Base-by-base conservation (phyloP, 2,888 invertebrate genomes). In the Neuroscelio doddi region DNA sequence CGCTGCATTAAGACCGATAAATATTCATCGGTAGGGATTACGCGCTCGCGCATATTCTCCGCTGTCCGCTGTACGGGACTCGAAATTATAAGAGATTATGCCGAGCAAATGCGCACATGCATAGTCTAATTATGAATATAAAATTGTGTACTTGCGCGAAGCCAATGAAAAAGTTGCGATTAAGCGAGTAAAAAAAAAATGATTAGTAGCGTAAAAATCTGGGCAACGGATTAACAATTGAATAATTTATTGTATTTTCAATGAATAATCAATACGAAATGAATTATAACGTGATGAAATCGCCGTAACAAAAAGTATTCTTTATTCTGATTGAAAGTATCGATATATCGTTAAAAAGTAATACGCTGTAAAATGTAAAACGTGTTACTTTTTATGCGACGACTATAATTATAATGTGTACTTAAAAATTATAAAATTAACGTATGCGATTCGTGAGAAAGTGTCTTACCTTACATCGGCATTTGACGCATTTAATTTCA, bases 401-500 rank as follows among this genome's bases (percentile, higher is more conserved):
- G n/a, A n/a, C n/a, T n/a, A n/a, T n/a, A n/a, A n/a, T n/a, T n/a
- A n/a, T n/a, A n/a, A n/a, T n/a, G n/a, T n/a, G n/a, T n/a, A n/a
- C n/a, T n/a, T n/a, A n/a, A n/a, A n/a, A n/a, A n/a, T n/a, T 29
- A 1, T 29, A 9, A n/a, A 29, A 29, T 29, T 3, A 29, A 7
- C 5, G 1, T 9, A 41, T 3, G n/a, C 3, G 12, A 16, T 38
- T 15, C 2, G 8, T 21, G 21, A 46, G 8, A 30, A 15, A 34
- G 5, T 15, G 46, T 77, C 87, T 87, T 86, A 96, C 96, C 90
- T 93, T 93, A 89, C 97, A 97, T 74, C 91, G 90, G 83, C 97
- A 97, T 73, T 92, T 92, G 81, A 96, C 92, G 85, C 96, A 97
- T 84, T 93, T 91, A 83, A 94, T 91, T 78, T 93, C 93, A 29